Conservation (phyloP, 2,113 vertebrate genomes). For the Gasterosteus aculeatus region DNA sequence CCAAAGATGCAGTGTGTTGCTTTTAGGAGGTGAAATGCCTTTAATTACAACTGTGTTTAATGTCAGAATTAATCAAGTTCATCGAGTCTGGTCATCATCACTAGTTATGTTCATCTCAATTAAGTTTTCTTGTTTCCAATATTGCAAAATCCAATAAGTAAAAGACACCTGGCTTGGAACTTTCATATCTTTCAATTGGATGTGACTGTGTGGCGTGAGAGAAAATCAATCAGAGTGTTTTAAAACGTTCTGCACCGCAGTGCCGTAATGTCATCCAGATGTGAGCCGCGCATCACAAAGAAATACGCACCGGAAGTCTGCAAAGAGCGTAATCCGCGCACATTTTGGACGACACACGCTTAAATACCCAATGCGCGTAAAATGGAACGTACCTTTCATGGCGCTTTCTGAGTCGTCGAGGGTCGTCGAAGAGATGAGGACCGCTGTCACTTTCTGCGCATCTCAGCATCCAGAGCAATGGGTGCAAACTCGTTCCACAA, state of each 20-base stretch:
- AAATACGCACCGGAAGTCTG: background rate
- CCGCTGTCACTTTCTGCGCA: conserved; percentile 73
- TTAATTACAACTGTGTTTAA: background rate
- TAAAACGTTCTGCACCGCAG: conserved; percentile 78
- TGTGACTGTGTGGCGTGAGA: conserved; percentile 42
- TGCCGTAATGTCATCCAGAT: conserved; percentile 90
- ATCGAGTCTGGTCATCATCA: background rate
- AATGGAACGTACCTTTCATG: conserved; percentile 79
- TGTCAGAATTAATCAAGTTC: background rate
- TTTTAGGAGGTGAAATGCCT: background rate
- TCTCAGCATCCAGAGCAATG: conserved; percentile 71
- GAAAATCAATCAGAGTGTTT: conserved; percentile 72
- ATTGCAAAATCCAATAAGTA: background rate
- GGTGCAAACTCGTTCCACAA: conserved; percentile 29
- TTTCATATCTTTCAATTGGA: conserved; percentile 9
- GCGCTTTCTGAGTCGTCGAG: conserved; percentile 68
- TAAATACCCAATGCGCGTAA: background rate
- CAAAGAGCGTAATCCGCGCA: background rate
- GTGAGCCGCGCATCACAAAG: conserved; percentile 58
- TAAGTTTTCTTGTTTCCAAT: background rate
- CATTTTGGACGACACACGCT: background rate
- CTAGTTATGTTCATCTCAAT: background rate
- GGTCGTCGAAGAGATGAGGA: conserved; percentile 70
- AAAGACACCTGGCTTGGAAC: background rate
- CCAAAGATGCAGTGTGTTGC: background rate